These are phyloP conservation scores for Sphyrna mokarran DNA, from an alignment of 2,113 vertebrate species.

Conservation along the genomic window DNA sequence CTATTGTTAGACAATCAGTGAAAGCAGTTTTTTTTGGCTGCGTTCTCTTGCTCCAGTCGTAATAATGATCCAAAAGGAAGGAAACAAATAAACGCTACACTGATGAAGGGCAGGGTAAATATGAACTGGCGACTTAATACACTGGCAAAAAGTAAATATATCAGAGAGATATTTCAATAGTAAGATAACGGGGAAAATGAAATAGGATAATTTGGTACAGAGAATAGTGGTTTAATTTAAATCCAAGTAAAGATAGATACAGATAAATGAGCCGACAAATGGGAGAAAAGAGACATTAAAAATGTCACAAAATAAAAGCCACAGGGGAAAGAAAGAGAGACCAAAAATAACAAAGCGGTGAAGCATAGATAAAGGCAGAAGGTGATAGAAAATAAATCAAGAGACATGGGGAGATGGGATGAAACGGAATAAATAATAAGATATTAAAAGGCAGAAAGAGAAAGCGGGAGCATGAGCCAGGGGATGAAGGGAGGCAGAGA, in stretches of 20 bases:
- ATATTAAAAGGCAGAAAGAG: conserved; percentile 55
- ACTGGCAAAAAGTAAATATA: background rate
- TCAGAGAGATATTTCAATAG: background rate
- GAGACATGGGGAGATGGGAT: conserved; percentile 50
- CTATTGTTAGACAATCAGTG: background rate
- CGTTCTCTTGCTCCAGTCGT: background rate
- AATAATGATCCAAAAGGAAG: background rate
- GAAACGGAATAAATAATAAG: background rate
- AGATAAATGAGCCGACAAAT: background rate
- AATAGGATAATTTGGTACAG: background rate
- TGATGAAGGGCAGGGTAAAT: background rate
- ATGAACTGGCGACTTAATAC: background rate
- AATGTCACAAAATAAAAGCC: background rate
- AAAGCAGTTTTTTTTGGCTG: background rate
- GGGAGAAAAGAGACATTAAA: background rate
- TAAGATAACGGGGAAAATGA: background rate
- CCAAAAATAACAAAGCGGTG: conserved; percentile 46
- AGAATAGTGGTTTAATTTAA: background rate
- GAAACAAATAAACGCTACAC: too few relatives aligned
- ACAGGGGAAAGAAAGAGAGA: background rate
- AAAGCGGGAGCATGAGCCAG: conserved; percentile 59
- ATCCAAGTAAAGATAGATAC: background rate
- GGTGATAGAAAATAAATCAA: conserved; percentile 46
- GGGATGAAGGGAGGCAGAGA: conserved; percentile 52
- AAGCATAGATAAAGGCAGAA: conserved; percentile 50